phyloP scores from a whole-genome alignment of 2,888 invertebrate genomes.

The Biston betularia region DNA sequence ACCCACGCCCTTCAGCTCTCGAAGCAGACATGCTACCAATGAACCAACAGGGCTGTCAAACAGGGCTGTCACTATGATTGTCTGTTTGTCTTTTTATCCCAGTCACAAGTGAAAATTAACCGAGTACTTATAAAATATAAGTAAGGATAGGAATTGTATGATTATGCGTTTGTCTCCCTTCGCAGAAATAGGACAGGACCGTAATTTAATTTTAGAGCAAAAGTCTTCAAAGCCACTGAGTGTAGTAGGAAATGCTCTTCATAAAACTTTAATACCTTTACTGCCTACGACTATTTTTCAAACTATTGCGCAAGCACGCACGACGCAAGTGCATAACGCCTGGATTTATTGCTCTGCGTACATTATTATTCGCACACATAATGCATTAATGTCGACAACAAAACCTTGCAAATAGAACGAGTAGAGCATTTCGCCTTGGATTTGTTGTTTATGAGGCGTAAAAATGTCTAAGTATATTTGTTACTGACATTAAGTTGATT shows the following conservation, averaged over 20 bases:
- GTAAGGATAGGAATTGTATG: no score
- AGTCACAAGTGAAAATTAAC: no score
- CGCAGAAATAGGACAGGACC: no score
- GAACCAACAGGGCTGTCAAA: no score
- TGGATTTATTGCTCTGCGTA: conserved; percentile 19
- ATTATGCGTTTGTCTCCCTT: no score
- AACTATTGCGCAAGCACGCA: conserved; percentile 9
- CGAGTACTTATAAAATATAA: no score
- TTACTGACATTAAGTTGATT: conserved; percentile 22
- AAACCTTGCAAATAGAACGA: conserved; percentile 18
- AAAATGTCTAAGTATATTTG: conserved; percentile 26
- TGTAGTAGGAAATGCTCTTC: background rate
- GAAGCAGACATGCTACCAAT: no score
- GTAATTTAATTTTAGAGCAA: no score
- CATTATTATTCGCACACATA: conserved; percentile 22
- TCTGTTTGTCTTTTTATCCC: no score
- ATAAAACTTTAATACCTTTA: background rate
- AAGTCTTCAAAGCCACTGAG: background rate
- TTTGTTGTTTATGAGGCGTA: conserved; percentile 35
- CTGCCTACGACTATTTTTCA: background rate
- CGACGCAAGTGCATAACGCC: conserved; percentile 14
- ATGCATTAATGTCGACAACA: conserved; percentile 19
- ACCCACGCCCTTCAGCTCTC: no score
- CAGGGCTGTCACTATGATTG: no score
- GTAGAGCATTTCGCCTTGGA: conserved; percentile 28